Base-by-base conservation (phyloP, 1,140 invertebrate species). In the Trachymyrmex septentrionalis region DNA sequence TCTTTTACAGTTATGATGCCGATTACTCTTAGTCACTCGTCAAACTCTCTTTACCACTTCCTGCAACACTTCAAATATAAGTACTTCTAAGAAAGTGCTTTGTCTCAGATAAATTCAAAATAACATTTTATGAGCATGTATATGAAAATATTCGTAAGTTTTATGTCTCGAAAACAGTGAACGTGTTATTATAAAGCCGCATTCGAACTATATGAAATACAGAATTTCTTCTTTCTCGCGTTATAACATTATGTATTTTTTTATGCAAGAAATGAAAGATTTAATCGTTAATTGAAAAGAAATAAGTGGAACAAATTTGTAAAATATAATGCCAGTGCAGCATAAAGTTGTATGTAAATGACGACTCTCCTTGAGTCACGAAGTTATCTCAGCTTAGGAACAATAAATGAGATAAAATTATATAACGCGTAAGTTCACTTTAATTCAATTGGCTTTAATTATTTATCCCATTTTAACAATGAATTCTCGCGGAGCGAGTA, bases 201-300 rank as follows among this genome's bases (percentile, higher is more conserved):
- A 59, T 59, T n/a, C 12, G 7, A 55, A 61, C 16, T 12, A 5
- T 48, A 48, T 6, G 21, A 77, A 76, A 61, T 27, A 10, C 14
- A 38, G 14, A n/a, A 27, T 5, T 77, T 64, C 21, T 3, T 76
- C 21, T 59, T 76, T 57, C 19, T n/a, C 16, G 27, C n/a, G 55
- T 75, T 75, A 21, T 21, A 73, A 73, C n/a, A 27, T 30, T 44
- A 27, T 44, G 57, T 44, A 61, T 59, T 76, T 76, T 57, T 78
- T 64, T 78, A 78, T 7, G 14, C 38, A 55, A 63, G 5, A 61
- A 44, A 61, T 24, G 3, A 9, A 64, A 64, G 12, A 34, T 64
- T 21, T 16, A 27, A 48, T 76, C 19, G 19, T n/a, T 19, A 55
- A 55, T n/a, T 19, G 10, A 27, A 48, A 77, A 63, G 19, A 7